Percentiles rank a stretch among this genome's conserved stretches.
Evolutionary conservation across 2,888 invertebrate species (phyloP).

Genomic region (Melieria omissa): DNA sequence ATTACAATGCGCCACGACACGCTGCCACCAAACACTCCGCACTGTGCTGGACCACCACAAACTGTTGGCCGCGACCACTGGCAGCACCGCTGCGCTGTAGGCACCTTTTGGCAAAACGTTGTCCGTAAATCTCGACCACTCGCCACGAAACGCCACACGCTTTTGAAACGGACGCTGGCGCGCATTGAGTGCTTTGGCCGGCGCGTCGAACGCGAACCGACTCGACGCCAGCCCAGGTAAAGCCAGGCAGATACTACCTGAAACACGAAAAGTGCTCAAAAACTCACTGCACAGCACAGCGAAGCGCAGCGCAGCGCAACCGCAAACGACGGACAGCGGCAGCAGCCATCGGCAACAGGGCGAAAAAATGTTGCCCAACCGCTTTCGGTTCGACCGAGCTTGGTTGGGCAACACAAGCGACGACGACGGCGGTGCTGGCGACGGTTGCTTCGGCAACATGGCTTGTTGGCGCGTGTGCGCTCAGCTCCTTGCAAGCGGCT

Average conservation of each 20-base stretch:
- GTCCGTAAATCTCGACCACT: constrained; percentile 65
- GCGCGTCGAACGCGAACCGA: background rate
- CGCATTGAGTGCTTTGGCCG: constrained; percentile 16
- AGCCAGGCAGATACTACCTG: constrained; percentile 49
- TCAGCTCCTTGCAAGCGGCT: background rate
- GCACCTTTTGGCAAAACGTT: constrained; percentile 33
- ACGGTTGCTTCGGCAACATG: too few species aligned
- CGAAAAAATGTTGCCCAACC: constrained; percentile 57
- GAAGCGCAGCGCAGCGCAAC: background rate
- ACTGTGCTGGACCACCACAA: background rate
- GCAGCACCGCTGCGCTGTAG: background rate
- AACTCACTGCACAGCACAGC: constrained; percentile 8
- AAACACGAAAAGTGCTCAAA: constrained; percentile 40
- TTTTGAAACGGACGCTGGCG: constrained; percentile 62
- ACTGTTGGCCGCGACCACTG: too few species aligned
- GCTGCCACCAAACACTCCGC: constrained; percentile 1
- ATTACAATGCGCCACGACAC: constrained; percentile 45
- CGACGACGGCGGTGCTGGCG: background rate
- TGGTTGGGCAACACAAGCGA: constrained; percentile 5
- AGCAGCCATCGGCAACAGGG: constrained; percentile 55
- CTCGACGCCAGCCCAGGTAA: background rate
- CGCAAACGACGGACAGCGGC: constrained; percentile 34
- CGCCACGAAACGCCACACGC: constrained; percentile 64
- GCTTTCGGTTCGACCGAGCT: constrained; percentile 47
- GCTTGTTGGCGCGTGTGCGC: too few species aligned